Percentiles rank a stretch among this genome's conserved stretches.
phyloP scores from a whole-genome alignment of 2,113 vertebrate genomes.

The Morone chrysops region DNA sequence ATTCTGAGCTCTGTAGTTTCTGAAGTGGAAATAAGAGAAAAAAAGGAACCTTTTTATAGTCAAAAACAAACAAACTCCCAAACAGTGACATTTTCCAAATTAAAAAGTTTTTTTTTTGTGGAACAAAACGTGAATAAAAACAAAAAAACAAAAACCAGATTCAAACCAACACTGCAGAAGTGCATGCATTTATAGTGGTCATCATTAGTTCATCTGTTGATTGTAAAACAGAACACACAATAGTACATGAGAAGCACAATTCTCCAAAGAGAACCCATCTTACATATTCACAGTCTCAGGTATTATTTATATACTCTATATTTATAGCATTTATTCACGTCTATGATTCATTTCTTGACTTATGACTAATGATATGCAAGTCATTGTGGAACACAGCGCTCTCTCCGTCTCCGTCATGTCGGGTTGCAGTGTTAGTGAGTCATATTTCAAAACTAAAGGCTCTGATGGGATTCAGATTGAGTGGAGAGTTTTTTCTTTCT shows the following conservation, averaged over 20 bases:
- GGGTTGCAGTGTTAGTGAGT: slow-evolving; percentile 69
- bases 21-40: slow-evolving; percentile 43
- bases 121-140: slow-evolving; percentile 46
- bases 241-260: slow-evolving; percentile 79
- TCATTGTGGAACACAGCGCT: slow-evolving; percentile 61
- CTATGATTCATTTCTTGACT: slow-evolving; percentile 72
- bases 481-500: slow-evolving; percentile 44
- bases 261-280: slow-evolving; percentile 76
- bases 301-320: slow-evolving; percentile 83
- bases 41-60: slow-evolving; percentile 22
- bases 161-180: slow-evolving; percentile 77
- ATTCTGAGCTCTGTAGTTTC: slow-evolving; percentile 45
- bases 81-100: slow-evolving; percentile 51
- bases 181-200: slow-evolving; percentile 86
- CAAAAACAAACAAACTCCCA: slow-evolving; percentile 32
- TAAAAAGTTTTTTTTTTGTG: slow-evolving; percentile 16
- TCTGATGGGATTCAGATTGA: slow-evolving; percentile 72
- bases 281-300: slow-evolving; percentile 86
- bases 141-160: slow-evolving; percentile 61
- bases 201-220: slow-evolving; percentile 77
- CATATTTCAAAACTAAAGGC: slow-evolving; percentile 75
- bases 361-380: slow-evolving; percentile 76
- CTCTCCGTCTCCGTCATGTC: slow-evolving; percentile 58
- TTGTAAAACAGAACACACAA: slow-evolving; percentile 80
- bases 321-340: slow-evolving; percentile 81